Percentiles rank a stretch among this genome's conserved stretches.
Conservation (phyloP, 2,888 invertebrate species). For the Achlya flavicornis region DNA sequence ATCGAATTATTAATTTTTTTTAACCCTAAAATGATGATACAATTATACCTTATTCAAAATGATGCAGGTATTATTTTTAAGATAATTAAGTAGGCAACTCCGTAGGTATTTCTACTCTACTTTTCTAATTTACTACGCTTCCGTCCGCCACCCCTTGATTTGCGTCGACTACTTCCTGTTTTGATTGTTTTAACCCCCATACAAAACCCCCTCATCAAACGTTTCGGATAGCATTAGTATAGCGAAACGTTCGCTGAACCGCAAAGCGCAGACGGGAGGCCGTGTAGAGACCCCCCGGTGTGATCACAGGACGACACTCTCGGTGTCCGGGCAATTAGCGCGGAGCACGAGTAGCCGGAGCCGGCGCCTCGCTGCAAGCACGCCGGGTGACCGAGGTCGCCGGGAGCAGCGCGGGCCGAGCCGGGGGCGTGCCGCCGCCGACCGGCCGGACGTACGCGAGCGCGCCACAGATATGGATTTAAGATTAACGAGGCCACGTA, state of each 20-base stretch:
- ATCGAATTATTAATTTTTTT: not conserved
- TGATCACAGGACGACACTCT: conserved; percentile 12
- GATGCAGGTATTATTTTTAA: too few relatives aligned
- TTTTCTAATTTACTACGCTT: not conserved
- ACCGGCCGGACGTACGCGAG: conserved; percentile 42
- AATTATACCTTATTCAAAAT: not conserved
- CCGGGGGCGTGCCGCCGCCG: conserved; percentile 55
- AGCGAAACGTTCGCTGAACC: conserved; percentile 38
- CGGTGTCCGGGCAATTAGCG: conserved; percentile 8
- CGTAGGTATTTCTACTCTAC: too few relatives aligned
- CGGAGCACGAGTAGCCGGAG: not conserved
- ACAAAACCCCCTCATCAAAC: conserved; percentile 8
- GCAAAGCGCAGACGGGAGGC: conserved; percentile 43
- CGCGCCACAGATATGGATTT: conserved; percentile 74
- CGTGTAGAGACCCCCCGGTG: not conserved
- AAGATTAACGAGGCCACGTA: conserved; percentile 78
- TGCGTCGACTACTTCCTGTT: not conserved
- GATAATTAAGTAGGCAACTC: too few relatives aligned
- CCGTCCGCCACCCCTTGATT: not conserved
- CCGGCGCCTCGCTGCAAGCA: not conserved
- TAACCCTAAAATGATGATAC: not conserved
- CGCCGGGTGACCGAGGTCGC: not conserved
- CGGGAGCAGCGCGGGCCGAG: not conserved
- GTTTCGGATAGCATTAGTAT: conserved; percentile 3
- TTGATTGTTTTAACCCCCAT: conserved; percentile 4